These are phyloP conservation scores for Lithophane socia DNA, from an alignment of 2,888 invertebrate species.

Conservation along the genomic window DNA sequence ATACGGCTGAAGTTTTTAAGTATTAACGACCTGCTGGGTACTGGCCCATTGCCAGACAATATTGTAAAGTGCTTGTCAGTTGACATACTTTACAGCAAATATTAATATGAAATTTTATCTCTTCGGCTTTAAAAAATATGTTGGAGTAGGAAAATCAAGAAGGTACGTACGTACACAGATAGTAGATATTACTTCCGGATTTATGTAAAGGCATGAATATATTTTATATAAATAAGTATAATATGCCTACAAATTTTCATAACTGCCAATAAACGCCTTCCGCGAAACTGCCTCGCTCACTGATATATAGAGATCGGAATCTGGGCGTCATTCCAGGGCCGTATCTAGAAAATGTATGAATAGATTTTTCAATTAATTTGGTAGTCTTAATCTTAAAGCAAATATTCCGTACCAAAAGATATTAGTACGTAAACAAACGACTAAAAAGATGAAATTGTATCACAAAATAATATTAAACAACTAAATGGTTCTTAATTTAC, in stretches of 20 bases:
- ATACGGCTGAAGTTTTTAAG: constrained; percentile 40
- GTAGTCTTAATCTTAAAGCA: too few relatives aligned
- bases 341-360: too few relatives aligned
- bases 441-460: too few relatives aligned
- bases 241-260: constrained; percentile 18
- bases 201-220: constrained; percentile 5
- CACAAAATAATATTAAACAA: too few relatives aligned
- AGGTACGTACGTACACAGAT: too few relatives aligned
- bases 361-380: too few relatives aligned
- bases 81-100: constrained; percentile 43
- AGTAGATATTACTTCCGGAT: neutral
- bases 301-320: too few relatives aligned
- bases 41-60: constrained; percentile 54
- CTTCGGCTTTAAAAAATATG: constrained; percentile 1
- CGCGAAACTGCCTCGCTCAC: constrained; percentile 10
- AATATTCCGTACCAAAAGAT: too few relatives aligned
- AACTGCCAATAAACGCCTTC: constrained; percentile 45
- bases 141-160: too few relatives aligned
- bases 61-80: constrained; percentile 26
- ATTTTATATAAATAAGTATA: constrained; percentile 14
- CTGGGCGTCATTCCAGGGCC: too few relatives aligned
- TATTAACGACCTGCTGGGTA: constrained; percentile 55
- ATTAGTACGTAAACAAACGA: too few relatives aligned
- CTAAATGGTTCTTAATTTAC: too few relatives aligned
- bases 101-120: constrained; percentile 36